Base-by-base conservation (phyloP, 2,113 vertebrate genomes). In the Oxyruncus cristatus region DNA sequence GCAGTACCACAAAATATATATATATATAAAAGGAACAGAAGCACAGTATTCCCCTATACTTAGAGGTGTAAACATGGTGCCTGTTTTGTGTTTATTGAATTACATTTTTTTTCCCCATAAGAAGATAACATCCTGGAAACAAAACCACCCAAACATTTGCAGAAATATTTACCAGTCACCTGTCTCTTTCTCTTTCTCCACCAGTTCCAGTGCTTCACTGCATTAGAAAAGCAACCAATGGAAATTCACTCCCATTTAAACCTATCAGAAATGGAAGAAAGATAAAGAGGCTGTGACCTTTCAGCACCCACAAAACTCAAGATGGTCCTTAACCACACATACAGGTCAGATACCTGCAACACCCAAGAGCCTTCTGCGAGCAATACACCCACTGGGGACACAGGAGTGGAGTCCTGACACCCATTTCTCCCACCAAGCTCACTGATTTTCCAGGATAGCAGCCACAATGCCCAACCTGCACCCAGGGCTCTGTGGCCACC, bases 381-480 rank as follows among this genome's bases (percentile, higher is more conserved):
- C 32, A 70, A 46, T 12, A 35, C 32, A 44, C 8, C 12, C 26
- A 5, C 23, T 30, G 30, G 37, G 14, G 35, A 81, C 28, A 42
- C 30, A 63, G 15, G 11, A 78, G 3, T n/a, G 9, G 82, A 82
- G 82, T 55, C 53, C 44, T 23, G 67, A 96, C 39, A 85, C 41
- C 11, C 24, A 14, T 49, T 49, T 61, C 8, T 28, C 33, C 50
- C 61, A 55, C 10, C 27, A 24, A 20, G 41, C 13, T 80, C 37
- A 18, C 5, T 46, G 18, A 17, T 35, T 73, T 77, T 53, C 17
- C 35, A 42, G 3, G 8, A 58, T 1, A 4, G 23, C n/a, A 68
- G 32, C 32, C 47, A 47, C 32, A 52, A 35, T 0, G 0, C 30
- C 30, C 5, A 4, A 62, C 5, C 10, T 2, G 1, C 53, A 67